Evolutionary conservation across 2,797 vertebrate genomes (phyloP), one percentile per base, ranked within the genome.

Genomic region (Darevskia nairensis): DNA sequence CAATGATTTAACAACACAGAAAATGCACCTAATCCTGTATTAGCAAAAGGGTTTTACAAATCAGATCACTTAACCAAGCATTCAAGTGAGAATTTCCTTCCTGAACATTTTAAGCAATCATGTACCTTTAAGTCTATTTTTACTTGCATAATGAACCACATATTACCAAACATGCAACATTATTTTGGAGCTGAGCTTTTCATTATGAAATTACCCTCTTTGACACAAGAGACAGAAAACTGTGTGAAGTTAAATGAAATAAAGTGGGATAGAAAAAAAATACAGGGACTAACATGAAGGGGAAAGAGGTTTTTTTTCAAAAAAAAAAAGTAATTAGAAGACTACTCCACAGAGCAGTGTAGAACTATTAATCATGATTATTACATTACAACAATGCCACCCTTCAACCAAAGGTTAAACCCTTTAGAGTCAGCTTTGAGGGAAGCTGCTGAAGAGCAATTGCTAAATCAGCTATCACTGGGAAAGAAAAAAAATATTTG

Each of bases 381-480:
- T 93, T 94, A 93, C 81, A 86, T 61, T 88, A 27, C 83, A 94
- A 82, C 82, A 87, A 83, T 29, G 29, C 90, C 86, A 93, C 21
- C 81, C 87, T 87, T 87, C 25, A 39, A 85, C 81, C 35, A 55
- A 89, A 92, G 92, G 93, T 93, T 94, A 94, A 94, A 93, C 89
- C 79, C 87, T 39, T 82, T 92, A 55, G 89, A 94, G 88, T 41
- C 69, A 32, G 82, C 80, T 92, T 91, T 89, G 35, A 89, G 89
- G 94, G 91, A 90, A 81, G 39, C 80, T 80, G 50, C 86, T 90
- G 91, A 92, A 90, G 90, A 92, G 86, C 76, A 69, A 88, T 91
- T 92, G 87, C 88, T 93, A 93, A 92, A 92, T 93, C 88, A 93
- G 93, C 86, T 88, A 88, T 80, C 89, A 84, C 90, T 84, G 89